Base-by-base conservation (phyloP, 2,113 vertebrate genomes). In the Nannobrachium achirus region DNA sequence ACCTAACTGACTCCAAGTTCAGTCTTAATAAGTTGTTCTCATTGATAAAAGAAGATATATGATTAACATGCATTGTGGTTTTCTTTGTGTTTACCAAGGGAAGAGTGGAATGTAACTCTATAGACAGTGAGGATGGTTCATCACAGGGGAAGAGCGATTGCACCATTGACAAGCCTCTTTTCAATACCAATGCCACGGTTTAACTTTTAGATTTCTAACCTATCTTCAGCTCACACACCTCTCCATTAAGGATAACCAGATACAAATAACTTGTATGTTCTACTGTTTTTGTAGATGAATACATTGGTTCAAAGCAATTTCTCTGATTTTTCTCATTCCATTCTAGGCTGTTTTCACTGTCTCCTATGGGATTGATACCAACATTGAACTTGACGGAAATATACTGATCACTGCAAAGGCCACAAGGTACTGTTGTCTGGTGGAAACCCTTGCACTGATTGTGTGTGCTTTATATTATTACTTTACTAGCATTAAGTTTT, bases 81-180 rank as follows among this genome's bases (percentile, higher is more conserved):
- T 57, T 39, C 8, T 1, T 66, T 61, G 5, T 73, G 20, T 39
- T 45, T 59, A 41, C 61, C 13, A 46, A 93, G 92, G 90, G 90
- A 55, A 83, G 79, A 76, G 86, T 92, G 51, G 84, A 90, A 16
- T 95, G 94, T 80, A 86, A 63, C 38, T 92, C 92, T 0, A 0
- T 76, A 46, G 90, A 88, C 18, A 76, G 80, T 42, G 71, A 87
- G 33, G 66, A 46, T 10, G 80, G 50, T 4, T 7, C 48, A 39
- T 11, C 0, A 0, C 14, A 38, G 42, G 82, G 81, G 64, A 71
- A 48, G 50, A 94, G 86, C 25, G 69, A 70, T 25, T 96, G 94
- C 63, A 76, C 33, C 10, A 42, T 95, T 65, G 81, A 91, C 78
- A 93, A 89, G 45, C 94, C 94, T 4, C 92, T 95, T 78, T 91